Conservation (phyloP, 2,888 invertebrate genomes). For the Capitulum mitella region DNA sequence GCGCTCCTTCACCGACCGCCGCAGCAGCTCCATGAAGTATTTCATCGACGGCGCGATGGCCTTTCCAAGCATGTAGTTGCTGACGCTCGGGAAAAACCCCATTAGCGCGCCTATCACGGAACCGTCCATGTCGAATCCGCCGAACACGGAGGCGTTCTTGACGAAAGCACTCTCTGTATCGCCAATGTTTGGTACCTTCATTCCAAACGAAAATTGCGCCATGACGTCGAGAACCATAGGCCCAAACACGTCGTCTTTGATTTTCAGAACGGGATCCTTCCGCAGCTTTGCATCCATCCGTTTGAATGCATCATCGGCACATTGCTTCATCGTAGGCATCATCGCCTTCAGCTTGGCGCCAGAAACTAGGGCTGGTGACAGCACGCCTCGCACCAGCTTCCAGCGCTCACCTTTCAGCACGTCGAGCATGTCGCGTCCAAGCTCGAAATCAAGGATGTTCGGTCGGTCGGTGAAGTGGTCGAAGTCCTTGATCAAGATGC, state of each 20-base stretch:
- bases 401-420: neutral
- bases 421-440: neutral
- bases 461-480: too few relatives aligned
- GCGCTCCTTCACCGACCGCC: neutral
- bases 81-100: neutral
- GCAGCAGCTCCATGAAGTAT: neutral
- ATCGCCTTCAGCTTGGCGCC: too few relatives aligned
- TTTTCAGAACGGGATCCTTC: neutral
- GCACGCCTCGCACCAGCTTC: too few relatives aligned
- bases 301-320: neutral
- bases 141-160: neutral
- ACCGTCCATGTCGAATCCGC: neutral
- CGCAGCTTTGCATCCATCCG: neutral
- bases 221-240: neutral
- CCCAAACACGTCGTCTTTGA: neutral
- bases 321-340: neutral
- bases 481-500: neutral
- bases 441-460: neutral
- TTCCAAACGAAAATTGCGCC: neutral
- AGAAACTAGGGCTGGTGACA: too few relatives aligned
- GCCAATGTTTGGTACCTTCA: neutral
- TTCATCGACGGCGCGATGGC: neutral
- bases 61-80: too few relatives aligned
- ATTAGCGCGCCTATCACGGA: neutral
- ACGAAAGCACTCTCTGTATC: neutral